phyloP scores from a whole-genome alignment of 2,888 invertebrate genomes.

The Gandaritis pyraliata region DNA sequence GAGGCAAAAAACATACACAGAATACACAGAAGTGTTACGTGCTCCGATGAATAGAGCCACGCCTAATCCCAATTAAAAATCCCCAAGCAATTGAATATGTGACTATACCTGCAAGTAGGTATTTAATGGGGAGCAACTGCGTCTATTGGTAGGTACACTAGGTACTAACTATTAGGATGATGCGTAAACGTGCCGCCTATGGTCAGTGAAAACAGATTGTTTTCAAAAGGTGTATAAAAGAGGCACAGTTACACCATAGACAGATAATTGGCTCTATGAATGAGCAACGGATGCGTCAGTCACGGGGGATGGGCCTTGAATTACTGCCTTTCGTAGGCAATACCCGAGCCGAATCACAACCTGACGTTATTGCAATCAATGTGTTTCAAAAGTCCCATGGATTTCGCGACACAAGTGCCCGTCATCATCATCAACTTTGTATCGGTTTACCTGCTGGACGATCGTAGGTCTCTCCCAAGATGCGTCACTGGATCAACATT shows the following conservation, averaged over 20 bases:
- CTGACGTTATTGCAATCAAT: slow-evolving; percentile 53
- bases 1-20: no score
- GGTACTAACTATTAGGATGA: no score
- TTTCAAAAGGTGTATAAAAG: slow-evolving; percentile 17
- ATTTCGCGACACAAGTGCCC: not conserved
- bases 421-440: not conserved
- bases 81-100: no score
- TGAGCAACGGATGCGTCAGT: slow-evolving; percentile 69
- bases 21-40: no score
- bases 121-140: no score
- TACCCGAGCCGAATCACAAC: slow-evolving; percentile 68
- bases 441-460: not conserved
- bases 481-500: no score
- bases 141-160: no score
- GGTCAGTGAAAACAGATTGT: slow-evolving; percentile 2
- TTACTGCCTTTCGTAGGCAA: slow-evolving; percentile 46
- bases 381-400: slow-evolving; percentile 36
- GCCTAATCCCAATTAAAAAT: no score
- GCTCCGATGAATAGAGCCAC: no score
- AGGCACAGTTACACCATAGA: slow-evolving; percentile 32
- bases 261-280: slow-evolving; percentile 53
- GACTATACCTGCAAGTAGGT: no score
- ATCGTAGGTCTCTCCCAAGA: no score
- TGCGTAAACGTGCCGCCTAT: not conserved
- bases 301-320: slow-evolving; percentile 72